These are phyloP conservation scores for Volucella bombylans DNA, from an alignment of 2,888 invertebrate genomes.

Conservation along the genomic window DNA sequence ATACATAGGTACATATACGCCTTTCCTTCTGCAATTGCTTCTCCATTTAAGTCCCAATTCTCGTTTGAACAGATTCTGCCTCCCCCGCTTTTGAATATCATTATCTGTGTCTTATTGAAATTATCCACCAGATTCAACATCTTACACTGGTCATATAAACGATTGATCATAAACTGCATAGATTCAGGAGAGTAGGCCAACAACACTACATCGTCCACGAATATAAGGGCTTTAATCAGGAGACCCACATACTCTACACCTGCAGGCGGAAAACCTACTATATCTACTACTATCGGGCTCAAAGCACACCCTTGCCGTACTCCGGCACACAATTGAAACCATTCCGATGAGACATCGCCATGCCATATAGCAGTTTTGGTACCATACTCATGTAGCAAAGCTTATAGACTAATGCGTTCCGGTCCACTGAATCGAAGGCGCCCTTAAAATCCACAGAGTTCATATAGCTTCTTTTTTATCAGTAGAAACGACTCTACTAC, in stretches of 20 bases:
- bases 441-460: neutral
- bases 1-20: too few relatives aligned
- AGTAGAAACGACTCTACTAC: neutral
- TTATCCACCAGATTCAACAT: neutral
- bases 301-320: neutral
- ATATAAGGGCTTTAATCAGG: constrained; percentile 6
- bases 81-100: too few relatives aligned
- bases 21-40: too few relatives aligned
- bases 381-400: neutral
- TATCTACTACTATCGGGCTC: neutral
- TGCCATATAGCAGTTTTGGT: constrained; percentile 12
- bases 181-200: neutral
- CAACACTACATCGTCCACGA: neutral
- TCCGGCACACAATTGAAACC: neutral
- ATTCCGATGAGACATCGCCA: constrained; percentile 2
- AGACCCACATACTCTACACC: neutral
- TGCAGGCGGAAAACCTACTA: neutral
- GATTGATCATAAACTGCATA: constrained; percentile 1
- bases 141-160: neutral
- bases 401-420: neutral
- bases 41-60: too few relatives aligned
- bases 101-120: too few relatives aligned
- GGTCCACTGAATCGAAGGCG: constrained; percentile 6
- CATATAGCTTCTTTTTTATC: constrained; percentile 1
- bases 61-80: too few relatives aligned